Evolutionary conservation across 2,113 vertebrate species (phyloP).

Genomic region (Cyanoderma ruficeps): DNA sequence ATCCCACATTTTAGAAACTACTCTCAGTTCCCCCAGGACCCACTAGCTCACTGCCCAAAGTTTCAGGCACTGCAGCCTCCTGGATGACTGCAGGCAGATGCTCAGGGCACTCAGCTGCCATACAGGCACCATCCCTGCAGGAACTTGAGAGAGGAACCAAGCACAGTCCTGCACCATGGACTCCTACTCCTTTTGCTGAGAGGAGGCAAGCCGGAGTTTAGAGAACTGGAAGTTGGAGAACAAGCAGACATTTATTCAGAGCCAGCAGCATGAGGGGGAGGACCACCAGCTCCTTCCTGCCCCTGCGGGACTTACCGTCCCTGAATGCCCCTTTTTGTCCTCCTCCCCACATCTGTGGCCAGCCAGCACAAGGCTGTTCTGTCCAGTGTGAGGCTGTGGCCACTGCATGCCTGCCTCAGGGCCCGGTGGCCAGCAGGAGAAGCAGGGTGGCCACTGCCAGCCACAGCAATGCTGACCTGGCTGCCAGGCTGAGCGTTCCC

Average conservation of each 20-base stretch:
- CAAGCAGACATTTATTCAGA: conserved; percentile 34
- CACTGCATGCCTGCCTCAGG: accelerated
- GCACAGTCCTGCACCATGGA: accelerated
- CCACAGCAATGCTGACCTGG: accelerated
- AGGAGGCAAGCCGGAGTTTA: not conserved
- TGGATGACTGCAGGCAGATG: not conserved
- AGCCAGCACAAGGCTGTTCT: not conserved
- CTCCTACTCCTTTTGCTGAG: not conserved
- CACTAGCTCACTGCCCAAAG: not conserved
- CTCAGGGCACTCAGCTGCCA: not conserved
- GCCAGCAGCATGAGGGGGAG: not conserved
- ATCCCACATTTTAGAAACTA: not conserved
- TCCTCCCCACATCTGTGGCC: not conserved
- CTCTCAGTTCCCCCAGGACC: not conserved
- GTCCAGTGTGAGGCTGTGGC: accelerated
- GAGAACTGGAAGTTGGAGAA: conserved; percentile 57
- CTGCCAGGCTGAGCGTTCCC: not conserved
- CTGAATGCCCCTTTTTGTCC: conserved; percentile 62
- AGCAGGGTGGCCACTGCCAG: not conserved
- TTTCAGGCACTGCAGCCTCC: not conserved
- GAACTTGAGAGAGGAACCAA: not conserved
- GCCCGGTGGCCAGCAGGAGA: not conserved
- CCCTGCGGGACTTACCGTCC: not conserved
- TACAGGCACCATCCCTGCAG: not conserved
- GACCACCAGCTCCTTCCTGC: conserved; percentile 35